Evolutionary conservation across 2,888 invertebrate genomes (phyloP), one percentile per base, ranked within the genome.

Genomic region (Platerodrilus igneus): DNA sequence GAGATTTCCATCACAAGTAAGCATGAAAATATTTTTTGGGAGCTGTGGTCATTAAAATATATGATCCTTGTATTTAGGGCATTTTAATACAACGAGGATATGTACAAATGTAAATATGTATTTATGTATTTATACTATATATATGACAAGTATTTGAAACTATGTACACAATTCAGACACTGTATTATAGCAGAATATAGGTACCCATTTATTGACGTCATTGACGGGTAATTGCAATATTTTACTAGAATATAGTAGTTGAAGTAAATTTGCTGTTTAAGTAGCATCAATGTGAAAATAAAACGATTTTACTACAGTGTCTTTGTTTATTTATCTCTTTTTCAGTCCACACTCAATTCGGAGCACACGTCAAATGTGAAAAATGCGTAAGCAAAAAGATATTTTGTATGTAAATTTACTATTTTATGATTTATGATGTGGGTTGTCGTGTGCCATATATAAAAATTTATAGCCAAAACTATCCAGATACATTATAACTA

Each of bases 151-250:
- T 43, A 39, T 43, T 41, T 38, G 30, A 31, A n/a, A 34, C 31
- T 35, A 37, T 42, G 29, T 35, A 43, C 39, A 39, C 29, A 43
- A 38, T 33, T 23, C 33, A 16, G 34, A 43, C 43, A 31, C 38
- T 43, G 43, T 43, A 39, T 39, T 30, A 43, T 42, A 42, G n/a
- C n/a, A 33, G 10, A 15, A 31, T 43, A 43, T 35, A 33, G 23
- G 42, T 45, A 45, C 42, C 42, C 31, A 49, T 62, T 60, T 47
- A 48, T 53, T 55, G 53, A 50, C 61, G 56, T 59, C 58, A 35
- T 45, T 33, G 60, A 63, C 63, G 63, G 63, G 62, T 63, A 58
- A 52, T 58, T 66, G 66, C 66, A 66, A 66, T 66, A 66, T 65
- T 59, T 61, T 58, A 59, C 55, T 57, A 48, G 38, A 52, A 57